These are phyloP conservation scores for Anagrus nilaparvatae DNA, from an alignment of 1,140 invertebrate species.

Conservation along the genomic window DNA sequence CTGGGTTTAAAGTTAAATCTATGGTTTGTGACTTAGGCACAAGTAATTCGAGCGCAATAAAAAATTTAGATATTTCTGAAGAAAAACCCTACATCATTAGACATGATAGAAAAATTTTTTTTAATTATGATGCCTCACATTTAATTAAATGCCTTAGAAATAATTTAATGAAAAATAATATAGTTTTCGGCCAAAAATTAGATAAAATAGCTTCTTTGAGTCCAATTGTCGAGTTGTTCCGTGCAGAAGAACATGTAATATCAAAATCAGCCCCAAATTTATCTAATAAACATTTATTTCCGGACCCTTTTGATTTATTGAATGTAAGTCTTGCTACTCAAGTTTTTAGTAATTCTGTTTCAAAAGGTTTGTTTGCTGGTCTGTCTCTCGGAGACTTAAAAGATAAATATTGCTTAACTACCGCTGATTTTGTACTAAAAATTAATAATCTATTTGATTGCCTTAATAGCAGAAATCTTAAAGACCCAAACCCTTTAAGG, in stretches of 20 bases:
- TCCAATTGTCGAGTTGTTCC: background rate
- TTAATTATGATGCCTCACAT: conserved; percentile 7
- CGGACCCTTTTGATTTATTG: conserved; percentile 11
- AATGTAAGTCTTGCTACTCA: conserved; percentile 8
- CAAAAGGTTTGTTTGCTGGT: conserved; percentile 1
- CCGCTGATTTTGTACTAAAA: background rate
- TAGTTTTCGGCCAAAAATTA: background rate
- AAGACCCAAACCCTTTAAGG: background rate
- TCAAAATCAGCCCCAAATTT: conserved; percentile 3
- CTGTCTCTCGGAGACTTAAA: background rate
- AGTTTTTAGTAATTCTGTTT: conserved; percentile 10
- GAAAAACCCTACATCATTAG: no score
- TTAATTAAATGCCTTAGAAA: conserved; percentile 10
- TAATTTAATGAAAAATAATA: conserved; percentile 7
- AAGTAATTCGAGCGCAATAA: no score
- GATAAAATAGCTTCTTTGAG: conserved; percentile 4
- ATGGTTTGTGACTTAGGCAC: no score
- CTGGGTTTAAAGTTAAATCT: no score
- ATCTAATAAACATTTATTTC: conserved; percentile 8
- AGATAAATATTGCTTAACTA: background rate
- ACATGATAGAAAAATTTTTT: conserved; percentile 10
- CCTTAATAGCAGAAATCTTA: background rate
- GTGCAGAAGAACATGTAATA: background rate
- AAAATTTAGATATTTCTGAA: no score
- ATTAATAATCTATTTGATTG: background rate